phyloP scores from a whole-genome alignment of 2,888 invertebrate genomes.

The Seira sanloemensis region DNA sequence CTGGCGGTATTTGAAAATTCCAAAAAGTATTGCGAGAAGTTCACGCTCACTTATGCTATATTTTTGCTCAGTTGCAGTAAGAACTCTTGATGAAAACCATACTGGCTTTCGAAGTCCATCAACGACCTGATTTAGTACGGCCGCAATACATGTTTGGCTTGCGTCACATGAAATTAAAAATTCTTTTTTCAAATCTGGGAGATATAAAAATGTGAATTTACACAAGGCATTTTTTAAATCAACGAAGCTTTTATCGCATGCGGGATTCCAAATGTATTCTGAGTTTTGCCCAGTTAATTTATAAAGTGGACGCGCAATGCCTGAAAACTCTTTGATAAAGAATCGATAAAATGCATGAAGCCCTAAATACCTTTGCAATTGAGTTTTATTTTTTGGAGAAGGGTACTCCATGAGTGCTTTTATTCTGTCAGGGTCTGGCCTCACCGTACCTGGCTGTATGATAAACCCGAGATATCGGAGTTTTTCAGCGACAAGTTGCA shows the following conservation, averaged over 20 bases:
- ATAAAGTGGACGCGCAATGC: constrained; percentile 47
- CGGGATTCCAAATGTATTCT: constrained; percentile 38
- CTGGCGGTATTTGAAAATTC: constrained; percentile 68
- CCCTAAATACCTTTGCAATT: constrained; percentile 56
- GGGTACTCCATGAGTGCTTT: constrained; percentile 57
- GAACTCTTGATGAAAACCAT: constrained; percentile 68
- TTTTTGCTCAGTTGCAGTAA: constrained; percentile 66
- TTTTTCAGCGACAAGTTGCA: constrained; percentile 41
- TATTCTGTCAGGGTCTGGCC: constrained; percentile 75
- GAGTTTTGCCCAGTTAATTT: constrained; percentile 52
- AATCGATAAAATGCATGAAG: constrained; percentile 58
- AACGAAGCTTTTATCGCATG: constrained; percentile 37
- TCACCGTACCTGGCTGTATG: constrained; percentile 74
- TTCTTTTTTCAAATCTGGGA: constrained; percentile 67
- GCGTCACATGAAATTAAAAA: constrained; percentile 73
- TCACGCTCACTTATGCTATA: constrained; percentile 68
- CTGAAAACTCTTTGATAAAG: constrained; percentile 52
- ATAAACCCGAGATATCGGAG: constrained; percentile 75
- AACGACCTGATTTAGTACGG: constrained; percentile 71
- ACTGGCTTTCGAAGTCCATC: constrained; percentile 63
- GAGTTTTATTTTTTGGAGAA: constrained; percentile 32
- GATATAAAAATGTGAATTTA: constrained; percentile 67
- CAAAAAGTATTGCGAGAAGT: constrained; percentile 67
- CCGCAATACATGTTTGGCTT: constrained; percentile 68
- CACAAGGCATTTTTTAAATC: constrained; percentile 27